Conservation (phyloP, 2,797 vertebrate genomes). For the Sebastes miniatus region DNA sequence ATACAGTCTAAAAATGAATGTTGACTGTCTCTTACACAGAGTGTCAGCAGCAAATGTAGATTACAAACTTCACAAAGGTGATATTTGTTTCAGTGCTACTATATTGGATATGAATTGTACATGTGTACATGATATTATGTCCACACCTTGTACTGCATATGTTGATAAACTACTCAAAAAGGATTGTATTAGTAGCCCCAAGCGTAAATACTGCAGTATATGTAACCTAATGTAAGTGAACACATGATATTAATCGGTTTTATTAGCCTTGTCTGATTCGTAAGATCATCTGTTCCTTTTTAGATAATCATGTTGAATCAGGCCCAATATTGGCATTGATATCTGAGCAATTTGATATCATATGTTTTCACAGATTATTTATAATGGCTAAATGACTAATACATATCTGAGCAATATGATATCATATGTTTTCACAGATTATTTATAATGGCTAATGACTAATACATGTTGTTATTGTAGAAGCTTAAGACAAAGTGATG, state of each 20-base stretch:
- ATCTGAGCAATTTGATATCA: neutral
- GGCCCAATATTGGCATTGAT: neutral
- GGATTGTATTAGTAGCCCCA: neutral
- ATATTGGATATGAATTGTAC: neutral
- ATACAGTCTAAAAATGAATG: neutral
- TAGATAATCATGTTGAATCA: neutral
- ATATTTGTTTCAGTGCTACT: neutral
- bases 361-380: neutral
- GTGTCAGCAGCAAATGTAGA: neutral
- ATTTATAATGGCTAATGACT: neutral
- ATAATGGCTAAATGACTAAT: neutral
- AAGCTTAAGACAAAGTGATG: neutral
- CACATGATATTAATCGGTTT: neutral
- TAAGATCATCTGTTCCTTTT: neutral
- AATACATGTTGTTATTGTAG: neutral
- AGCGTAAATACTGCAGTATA: neutral
- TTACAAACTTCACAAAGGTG: neutral
- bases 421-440: neutral
- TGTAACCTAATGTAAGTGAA: neutral
- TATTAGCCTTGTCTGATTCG: neutral
- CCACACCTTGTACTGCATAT: neutral
- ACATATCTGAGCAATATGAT: neutral
- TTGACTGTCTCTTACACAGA: neutral
- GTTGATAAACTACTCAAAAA: neutral
- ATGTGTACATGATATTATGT: neutral